Evolutionary conservation across 1,140 invertebrate species (phyloP).

Genomic region (Cyrtorhinus lividipennis): DNA sequence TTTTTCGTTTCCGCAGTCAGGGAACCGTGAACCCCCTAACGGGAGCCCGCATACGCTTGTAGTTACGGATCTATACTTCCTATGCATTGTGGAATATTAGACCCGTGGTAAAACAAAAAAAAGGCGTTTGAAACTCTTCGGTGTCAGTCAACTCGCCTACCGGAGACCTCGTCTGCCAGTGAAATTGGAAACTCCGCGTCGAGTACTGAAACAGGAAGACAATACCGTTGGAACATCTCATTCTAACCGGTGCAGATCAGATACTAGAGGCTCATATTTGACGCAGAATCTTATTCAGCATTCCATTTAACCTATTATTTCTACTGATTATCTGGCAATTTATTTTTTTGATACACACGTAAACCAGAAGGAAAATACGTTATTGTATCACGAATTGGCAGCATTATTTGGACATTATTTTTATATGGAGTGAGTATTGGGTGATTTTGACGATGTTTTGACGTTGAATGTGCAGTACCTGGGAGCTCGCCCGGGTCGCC

Average conservation of each 20-base stretch:
- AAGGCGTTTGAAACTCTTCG: neutral
- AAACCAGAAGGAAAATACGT: no score
- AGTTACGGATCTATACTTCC: neutral
- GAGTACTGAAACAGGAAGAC: no score
- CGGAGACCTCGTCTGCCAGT: neutral
- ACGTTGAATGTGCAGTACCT: neutral
- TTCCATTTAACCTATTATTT: no score
- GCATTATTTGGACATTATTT: no score
- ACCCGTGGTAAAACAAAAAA: neutral
- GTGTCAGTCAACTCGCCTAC: neutral
- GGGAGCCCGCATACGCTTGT: neutral
- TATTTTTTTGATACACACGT: no score
- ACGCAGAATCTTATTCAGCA: no score
- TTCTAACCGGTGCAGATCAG: no score
- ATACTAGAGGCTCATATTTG: no score
- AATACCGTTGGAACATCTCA: no score
- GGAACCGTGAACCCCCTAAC: neutral
- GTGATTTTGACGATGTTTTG: neutral
- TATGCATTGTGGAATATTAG: neutral
- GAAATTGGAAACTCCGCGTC: neutral
- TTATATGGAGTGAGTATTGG: no score
- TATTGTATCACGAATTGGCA: no score
- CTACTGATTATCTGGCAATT: no score
- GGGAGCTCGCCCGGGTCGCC: neutral
- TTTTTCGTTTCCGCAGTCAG: neutral